Evolutionary conservation across 2,113 vertebrate genomes (phyloP), one percentile per base, ranked within the genome.

Genomic region (Serilophus lunatus): DNA sequence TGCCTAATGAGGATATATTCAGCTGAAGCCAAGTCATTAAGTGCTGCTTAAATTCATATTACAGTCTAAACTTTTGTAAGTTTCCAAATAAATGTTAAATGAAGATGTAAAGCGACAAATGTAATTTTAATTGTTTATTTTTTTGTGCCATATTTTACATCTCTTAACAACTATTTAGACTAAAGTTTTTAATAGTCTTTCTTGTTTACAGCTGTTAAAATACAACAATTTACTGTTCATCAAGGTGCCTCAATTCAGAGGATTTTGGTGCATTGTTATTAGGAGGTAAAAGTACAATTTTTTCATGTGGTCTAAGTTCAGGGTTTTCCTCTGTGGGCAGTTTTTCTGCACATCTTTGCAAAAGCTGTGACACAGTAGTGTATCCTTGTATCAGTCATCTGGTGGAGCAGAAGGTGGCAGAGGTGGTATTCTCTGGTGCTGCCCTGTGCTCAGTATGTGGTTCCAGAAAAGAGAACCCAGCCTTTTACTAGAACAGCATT

Each of bases 1-100:
- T 95, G 31, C 61, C 36, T 94, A 91, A 96, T 79, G 57, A 94
- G 61, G 49, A 72, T 79, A 68, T 49, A 68, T 85, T 89, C 61
- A 72, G 49, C 75, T 72, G 70, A 18, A 90, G 17, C 70, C 49
- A 72, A 79, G 44, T 72, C 36, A 79, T 94, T 91, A 96, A 94
- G 49, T 47, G 31, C n/a, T 93, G 28, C 57, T 94, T 95, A 91
- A 72, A 87, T 90, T 85, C 59, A 23, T 93, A 87, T 91, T 90
- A 76, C 33, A 44, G 6, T 68, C 26, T 64, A 76, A 87, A 92
- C 25, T 91, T 77, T 13, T 76, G 38, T 29, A 91, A 84, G 35
- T 74, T 91, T 84, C 26, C 10, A 69, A 79, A 15, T 84, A 82
- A 75, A 4, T 10, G 0, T 76, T 91, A 75, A 90, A 89, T 82